A percentile compares a stretch with the other conserved stretches of the same genome.
These are phyloP conservation scores for Dastarcus helophoroides DNA, from an alignment of 2,888 invertebrate genomes.

Conservation along the genomic window DNA sequence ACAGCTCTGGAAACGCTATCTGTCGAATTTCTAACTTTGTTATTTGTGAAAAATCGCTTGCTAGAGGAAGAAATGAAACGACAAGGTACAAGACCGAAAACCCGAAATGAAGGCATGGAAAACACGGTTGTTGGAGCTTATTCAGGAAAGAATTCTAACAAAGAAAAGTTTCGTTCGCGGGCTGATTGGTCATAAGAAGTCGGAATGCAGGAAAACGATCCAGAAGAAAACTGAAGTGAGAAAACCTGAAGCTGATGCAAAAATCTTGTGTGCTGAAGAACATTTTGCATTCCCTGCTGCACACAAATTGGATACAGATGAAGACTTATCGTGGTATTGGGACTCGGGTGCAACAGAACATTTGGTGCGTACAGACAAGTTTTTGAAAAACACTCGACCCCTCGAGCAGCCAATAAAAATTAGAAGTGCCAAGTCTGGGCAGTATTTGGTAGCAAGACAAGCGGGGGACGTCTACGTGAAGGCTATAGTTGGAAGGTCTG, in stretches of 20 bases:
- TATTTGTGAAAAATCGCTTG: constrained; percentile 18
- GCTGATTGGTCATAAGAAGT: constrained; percentile 1
- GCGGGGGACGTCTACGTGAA: constrained; percentile 13
- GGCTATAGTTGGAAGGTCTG: background rate
- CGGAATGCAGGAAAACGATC: constrained; percentile 1
- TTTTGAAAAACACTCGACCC: constrained; percentile 11
- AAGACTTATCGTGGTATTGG: constrained; percentile 16
- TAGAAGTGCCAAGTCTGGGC: constrained; percentile 22
- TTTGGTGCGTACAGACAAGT: constrained; percentile 9
- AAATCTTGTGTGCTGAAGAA: too few relatives aligned
- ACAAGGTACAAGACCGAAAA: background rate
- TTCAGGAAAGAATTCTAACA: too few relatives aligned
- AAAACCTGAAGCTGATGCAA: background rate
- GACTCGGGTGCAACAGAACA: constrained; percentile 21
- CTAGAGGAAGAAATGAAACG: constrained; percentile 16
- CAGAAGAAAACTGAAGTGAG: background rate
- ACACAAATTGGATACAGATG: too few relatives aligned
- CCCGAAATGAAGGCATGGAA: background rate
- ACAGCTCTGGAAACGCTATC: constrained; percentile 16
- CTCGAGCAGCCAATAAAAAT: constrained; percentile 22
- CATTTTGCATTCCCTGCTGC: too few relatives aligned
- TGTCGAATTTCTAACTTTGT: constrained; percentile 12
- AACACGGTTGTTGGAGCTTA: too few relatives aligned
- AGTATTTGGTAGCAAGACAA: constrained; percentile 23
- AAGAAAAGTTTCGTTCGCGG: constrained; percentile 3